Percentiles rank a stretch among this genome's conserved stretches.
These are phyloP conservation scores for Tipula lateralis DNA, from an alignment of 2,888 invertebrate species.

Conservation along the genomic window DNA sequence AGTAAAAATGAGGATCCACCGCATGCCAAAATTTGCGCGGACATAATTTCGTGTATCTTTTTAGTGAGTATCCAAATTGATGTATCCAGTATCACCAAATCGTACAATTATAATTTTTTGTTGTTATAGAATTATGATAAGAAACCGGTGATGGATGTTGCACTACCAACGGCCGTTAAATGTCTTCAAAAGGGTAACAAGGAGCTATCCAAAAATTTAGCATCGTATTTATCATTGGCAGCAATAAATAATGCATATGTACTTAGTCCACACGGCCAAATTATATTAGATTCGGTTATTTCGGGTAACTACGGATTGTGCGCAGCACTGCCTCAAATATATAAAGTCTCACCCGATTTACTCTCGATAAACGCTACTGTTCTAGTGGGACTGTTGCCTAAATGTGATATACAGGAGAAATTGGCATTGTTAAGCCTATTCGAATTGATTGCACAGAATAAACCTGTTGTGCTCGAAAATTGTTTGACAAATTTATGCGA, in stretches of 20 bases:
- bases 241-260: constrained; percentile 86
- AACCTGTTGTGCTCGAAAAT: constrained; percentile 73
- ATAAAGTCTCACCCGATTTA: constrained; percentile 80
- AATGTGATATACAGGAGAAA: constrained; percentile 81
- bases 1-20: constrained; percentile 83
- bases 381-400: constrained; percentile 68
- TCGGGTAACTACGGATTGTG: constrained; percentile 84
- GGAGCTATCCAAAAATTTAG: constrained; percentile 84
- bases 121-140: constrained; percentile 55
- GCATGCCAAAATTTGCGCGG: constrained; percentile 93
- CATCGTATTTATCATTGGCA: constrained; percentile 85
- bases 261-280: constrained; percentile 79
- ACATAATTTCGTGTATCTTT: constrained; percentile 91
- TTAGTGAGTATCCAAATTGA: constrained; percentile 63
- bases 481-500: constrained; percentile 78
- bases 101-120: no score
- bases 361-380: constrained; percentile 80
- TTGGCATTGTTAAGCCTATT: constrained; percentile 78
- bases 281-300: constrained; percentile 85
- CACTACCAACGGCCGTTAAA: constrained; percentile 85
- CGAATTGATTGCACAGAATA: constrained; percentile 73
- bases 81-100: no score
- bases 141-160: constrained; percentile 55
- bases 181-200: constrained; percentile 86
- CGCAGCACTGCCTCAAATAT: constrained; percentile 83